These are phyloP conservation scores for Ctenopoma multispine DNA, from an alignment of 2,797 vertebrate genomes.

Conservation along the genomic window DNA sequence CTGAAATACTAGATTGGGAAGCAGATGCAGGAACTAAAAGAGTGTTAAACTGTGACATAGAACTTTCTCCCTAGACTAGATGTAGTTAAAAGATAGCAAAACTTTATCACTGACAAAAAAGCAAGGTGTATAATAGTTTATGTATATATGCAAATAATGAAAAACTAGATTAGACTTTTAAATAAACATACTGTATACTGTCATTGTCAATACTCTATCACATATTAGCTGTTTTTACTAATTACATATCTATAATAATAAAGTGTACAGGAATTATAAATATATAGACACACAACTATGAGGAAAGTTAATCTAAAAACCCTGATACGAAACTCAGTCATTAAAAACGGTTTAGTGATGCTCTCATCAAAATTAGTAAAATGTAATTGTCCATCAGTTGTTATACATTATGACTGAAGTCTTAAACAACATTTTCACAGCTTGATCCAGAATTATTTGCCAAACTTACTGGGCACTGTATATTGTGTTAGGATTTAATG, in stretches of 20 bases:
- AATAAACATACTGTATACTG: no score
- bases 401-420: background rate
- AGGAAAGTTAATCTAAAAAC: background rate
- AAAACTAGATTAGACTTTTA: no score
- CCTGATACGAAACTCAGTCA: background rate
- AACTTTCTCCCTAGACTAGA: slow-evolving; percentile 4
- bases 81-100: slow-evolving; percentile 1
- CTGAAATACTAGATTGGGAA: slow-evolving; percentile 65
- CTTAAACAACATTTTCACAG: no score
- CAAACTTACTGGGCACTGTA: no score
- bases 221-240: background rate
- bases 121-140: background rate
- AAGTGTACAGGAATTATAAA: background rate
- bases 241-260: background rate
- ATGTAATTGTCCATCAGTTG: background rate
- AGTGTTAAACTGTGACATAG: slow-evolving; percentile 25
- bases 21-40: slow-evolving; percentile 46
- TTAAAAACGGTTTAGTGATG: background rate
- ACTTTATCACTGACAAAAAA: background rate
- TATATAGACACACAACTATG: background rate
- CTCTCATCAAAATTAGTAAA: no score
- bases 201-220: no score
- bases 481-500: background rate
- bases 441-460: no score
- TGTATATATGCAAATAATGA: no score